Conservation (phyloP, 2,797 vertebrate genomes). For the Hafferia zeledoni region DNA sequence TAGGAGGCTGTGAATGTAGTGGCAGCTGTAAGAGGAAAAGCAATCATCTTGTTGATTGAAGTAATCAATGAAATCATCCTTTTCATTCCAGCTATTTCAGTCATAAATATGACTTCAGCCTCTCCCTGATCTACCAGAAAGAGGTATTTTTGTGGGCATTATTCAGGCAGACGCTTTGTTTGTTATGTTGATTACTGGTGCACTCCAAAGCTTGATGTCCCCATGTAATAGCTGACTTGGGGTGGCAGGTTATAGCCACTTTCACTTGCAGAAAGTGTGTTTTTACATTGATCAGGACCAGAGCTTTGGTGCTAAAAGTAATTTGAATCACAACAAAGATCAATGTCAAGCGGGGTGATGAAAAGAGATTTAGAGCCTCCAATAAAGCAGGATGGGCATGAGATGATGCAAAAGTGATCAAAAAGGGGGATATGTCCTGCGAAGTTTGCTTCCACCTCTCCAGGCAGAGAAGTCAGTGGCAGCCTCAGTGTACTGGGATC, state of each 20-base stretch:
- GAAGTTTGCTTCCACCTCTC: background rate
- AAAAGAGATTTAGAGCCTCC: background rate
- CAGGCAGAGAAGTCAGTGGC: background rate
- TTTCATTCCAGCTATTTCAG: background rate
- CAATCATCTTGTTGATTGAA: background rate
- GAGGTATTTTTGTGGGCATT: background rate
- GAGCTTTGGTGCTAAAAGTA: background rate
- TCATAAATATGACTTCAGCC: background rate
- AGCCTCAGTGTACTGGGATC: background rate
- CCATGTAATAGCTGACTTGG: background rate
- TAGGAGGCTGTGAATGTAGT: background rate
- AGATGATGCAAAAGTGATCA: background rate
- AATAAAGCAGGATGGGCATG: background rate
- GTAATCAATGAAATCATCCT: background rate
- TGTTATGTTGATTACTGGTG: background rate
- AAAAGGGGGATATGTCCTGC: background rate
- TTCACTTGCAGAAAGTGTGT: background rate
- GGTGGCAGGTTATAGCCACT: background rate
- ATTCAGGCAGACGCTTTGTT: background rate
- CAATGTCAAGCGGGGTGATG: background rate
- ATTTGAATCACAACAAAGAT: background rate
- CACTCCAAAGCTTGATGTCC: background rate
- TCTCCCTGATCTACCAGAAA: rapidly evolving
- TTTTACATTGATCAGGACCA: background rate
- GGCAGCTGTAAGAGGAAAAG: background rate